Conservation (phyloP, 2,113 vertebrate genomes). For the Pachyramphus minor region DNA sequence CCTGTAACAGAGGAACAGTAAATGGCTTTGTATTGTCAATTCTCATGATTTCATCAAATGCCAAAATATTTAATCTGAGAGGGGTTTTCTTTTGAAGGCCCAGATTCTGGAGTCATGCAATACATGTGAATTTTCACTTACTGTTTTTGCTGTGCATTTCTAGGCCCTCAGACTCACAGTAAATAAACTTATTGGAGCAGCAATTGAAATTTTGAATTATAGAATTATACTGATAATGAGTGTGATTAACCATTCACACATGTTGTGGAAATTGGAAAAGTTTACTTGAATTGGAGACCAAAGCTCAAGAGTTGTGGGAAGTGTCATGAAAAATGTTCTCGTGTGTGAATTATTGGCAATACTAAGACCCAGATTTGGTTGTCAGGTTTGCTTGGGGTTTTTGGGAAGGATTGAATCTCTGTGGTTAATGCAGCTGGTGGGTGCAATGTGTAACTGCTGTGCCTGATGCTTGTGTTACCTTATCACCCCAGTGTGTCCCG, state of each 20-base stretch:
- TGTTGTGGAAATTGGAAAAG: not conserved
- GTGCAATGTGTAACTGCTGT: not conserved
- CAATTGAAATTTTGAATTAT: not conserved
- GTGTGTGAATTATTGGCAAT: not conserved
- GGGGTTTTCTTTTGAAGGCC: not conserved
- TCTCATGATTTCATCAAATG: not conserved
- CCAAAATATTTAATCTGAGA: not conserved
- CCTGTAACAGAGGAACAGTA: not conserved
- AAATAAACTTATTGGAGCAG: not conserved
- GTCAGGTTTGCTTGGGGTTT: not conserved
- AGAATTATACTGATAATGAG: rapidly evolving
- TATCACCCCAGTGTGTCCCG: not conserved
- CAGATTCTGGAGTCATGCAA: not conserved
- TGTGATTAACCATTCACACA: not conserved
- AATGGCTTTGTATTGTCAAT: not conserved
- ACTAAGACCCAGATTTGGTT: not conserved
- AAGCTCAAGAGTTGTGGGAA: not conserved
- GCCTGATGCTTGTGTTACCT: not conserved
- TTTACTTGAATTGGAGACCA: not conserved
- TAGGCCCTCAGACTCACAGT: not conserved
- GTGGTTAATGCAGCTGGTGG: not conserved
- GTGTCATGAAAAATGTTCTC: not conserved
- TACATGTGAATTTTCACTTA: not conserved
- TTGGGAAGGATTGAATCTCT: not conserved
- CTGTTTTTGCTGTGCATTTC: not conserved